A percentile compares a stretch with the other conserved stretches of the same genome.
phyloP scores from a whole-genome alignment of 2,797 vertebrate genomes.

The Micropoecilia bifurca region DNA sequence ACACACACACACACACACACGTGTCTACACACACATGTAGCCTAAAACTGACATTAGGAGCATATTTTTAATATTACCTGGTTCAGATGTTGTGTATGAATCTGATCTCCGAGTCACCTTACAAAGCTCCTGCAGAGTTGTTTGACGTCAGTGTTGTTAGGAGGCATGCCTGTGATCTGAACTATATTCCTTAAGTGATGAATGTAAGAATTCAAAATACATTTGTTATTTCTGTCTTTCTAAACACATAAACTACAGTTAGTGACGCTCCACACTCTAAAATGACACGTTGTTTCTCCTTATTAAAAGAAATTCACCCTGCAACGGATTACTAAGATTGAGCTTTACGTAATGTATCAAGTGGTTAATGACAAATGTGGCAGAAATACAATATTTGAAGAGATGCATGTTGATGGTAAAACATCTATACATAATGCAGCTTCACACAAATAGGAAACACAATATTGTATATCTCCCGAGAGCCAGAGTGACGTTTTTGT shows the following conservation, averaged over 20 bases:
- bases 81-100: slow-evolving; percentile 54
- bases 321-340: background rate
- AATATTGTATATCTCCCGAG: too few relatives aligned
- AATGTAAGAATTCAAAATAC: slow-evolving; percentile 2
- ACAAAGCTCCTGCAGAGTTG: slow-evolving; percentile 38
- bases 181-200: slow-evolving; percentile 9
- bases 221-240: background rate
- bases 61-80: slow-evolving; percentile 35
- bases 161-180: slow-evolving; percentile 23
- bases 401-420: background rate
- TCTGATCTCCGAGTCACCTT: slow-evolving; percentile 60
- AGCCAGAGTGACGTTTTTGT: too few relatives aligned
- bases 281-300: background rate
- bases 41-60: background rate
- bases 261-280: background rate
- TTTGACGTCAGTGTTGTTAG: slow-evolving; percentile 56
- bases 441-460: too few relatives aligned
- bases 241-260: background rate
- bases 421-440: background rate
- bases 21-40: background rate
- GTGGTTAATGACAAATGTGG: background rate
- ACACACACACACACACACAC: background rate
- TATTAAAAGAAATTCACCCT: background rate
- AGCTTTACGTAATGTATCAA: background rate
- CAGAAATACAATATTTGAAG: background rate